Percentiles rank a stretch among this genome's conserved stretches.
These are phyloP conservation scores for Microplitis mediator DNA, from an alignment of 1,140 invertebrate genomes.

Conservation along the genomic window DNA sequence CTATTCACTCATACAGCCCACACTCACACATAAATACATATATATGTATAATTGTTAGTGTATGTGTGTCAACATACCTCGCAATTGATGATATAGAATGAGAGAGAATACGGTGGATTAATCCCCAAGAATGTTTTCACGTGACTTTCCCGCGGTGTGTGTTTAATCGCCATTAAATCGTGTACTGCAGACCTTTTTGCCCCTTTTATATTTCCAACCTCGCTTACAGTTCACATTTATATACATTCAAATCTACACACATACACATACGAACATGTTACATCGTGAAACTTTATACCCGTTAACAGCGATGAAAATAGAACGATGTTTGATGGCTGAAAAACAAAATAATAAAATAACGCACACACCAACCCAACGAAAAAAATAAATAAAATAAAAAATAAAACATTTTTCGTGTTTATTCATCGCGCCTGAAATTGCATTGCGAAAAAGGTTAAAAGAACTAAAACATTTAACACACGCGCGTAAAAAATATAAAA, in stretches of 20 bases:
- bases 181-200: neutral
- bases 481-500: no score
- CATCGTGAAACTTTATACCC: constrained; percentile 11
- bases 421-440: no score
- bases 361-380: no score
- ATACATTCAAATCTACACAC: neutral
- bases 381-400: neutral
- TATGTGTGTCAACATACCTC: neutral
- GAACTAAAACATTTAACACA: no score
- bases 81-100: constrained; percentile 6
- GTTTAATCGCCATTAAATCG: constrained; percentile 13
- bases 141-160: neutral
- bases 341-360: no score
- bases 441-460: no score
- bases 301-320: constrained; percentile 2
- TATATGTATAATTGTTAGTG: neutral
- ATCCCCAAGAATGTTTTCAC: constrained; percentile 11
- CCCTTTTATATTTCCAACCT: neutral
- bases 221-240: no score
- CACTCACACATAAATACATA: neutral
- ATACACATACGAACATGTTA: neutral
- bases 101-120: neutral
- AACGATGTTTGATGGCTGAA: neutral
- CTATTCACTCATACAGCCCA: neutral
- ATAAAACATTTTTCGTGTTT: neutral